These are phyloP conservation scores for Zaprionus bogoriensis DNA, from an alignment of 2,888 invertebrate genomes.

Conservation along the genomic window DNA sequence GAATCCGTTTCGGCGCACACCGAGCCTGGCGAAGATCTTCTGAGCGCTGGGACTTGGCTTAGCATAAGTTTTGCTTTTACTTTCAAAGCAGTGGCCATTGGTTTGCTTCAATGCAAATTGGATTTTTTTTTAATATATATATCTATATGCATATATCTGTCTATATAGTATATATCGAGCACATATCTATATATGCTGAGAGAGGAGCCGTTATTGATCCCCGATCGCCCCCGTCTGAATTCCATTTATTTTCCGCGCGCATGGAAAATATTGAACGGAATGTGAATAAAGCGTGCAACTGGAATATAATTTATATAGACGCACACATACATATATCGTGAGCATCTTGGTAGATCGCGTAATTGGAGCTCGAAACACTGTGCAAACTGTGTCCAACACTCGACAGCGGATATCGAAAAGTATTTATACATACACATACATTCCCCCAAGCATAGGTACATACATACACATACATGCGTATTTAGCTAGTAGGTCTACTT, in stretches of 20 bases:
- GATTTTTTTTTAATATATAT: slow-evolving; percentile 23
- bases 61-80: slow-evolving; percentile 47
- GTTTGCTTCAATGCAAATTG: slow-evolving; percentile 32
- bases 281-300: slow-evolving; percentile 15
- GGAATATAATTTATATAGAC: background rate
- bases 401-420: no score
- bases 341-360: background rate
- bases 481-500: no score
- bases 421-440: slow-evolving; percentile 22
- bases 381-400: no score
- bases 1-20: slow-evolving; percentile 83
- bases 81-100: slow-evolving; percentile 53
- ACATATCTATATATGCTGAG: slow-evolving; percentile 1
- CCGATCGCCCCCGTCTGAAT: slow-evolving; percentile 14
- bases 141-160: slow-evolving; percentile 1
- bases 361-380: background rate
- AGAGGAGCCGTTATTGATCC: no score
- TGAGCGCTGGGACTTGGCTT: slow-evolving; percentile 41
- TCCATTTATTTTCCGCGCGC: slow-evolving; percentile 47
- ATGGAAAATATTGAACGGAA: slow-evolving; percentile 47
- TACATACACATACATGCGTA: background rate
- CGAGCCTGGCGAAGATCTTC: slow-evolving; percentile 83
- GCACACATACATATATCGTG: slow-evolving; percentile 2
- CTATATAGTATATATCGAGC: slow-evolving; percentile 4
- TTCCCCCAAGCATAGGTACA: background rate